Conservation (phyloP, 2,888 invertebrate species). For the Tyria jacobaeae region DNA sequence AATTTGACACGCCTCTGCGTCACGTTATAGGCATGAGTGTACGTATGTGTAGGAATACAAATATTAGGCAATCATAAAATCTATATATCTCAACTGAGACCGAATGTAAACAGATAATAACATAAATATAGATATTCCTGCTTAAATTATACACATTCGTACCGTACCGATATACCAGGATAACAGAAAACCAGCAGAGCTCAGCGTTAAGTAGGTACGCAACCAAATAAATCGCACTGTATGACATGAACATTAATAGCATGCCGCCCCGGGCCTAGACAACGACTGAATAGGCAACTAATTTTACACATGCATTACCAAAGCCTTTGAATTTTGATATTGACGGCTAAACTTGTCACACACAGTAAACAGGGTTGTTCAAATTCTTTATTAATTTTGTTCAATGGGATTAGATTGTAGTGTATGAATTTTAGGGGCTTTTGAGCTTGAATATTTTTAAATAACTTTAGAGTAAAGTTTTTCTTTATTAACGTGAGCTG, state of each 20-base stretch:
- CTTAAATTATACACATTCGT: slow-evolving; percentile 3
- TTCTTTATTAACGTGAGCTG: not conserved
- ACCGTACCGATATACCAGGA: not conserved
- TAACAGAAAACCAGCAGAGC: not conserved
- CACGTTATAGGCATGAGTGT: no score
- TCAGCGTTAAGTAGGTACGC: not conserved
- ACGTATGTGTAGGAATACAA: no score
- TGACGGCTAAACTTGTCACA: slow-evolving; percentile 55
- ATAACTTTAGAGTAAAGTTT: not conserved
- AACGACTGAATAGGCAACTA: slow-evolving; percentile 68
- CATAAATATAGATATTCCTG: not conserved
- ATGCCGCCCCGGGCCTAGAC: slow-evolving; percentile 29
- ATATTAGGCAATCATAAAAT: no score
- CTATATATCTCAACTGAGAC: no score
- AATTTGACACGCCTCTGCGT: no score
- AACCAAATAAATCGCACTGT: slow-evolving; percentile 2
- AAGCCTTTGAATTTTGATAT: slow-evolving; percentile 73
- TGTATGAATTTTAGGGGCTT: slow-evolving; percentile 1
- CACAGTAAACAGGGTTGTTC: slow-evolving; percentile 43
- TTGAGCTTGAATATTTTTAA: not conserved
- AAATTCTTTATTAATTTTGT: slow-evolving; percentile 38
- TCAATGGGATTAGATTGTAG: slow-evolving; percentile 21
- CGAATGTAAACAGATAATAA: not conserved
- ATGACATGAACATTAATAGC: slow-evolving; percentile 12
- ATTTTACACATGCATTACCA: slow-evolving; percentile 75